These are phyloP conservation scores for Lichenostomus cassidix DNA, from an alignment of 2,113 vertebrate species.

Conservation along the genomic window DNA sequence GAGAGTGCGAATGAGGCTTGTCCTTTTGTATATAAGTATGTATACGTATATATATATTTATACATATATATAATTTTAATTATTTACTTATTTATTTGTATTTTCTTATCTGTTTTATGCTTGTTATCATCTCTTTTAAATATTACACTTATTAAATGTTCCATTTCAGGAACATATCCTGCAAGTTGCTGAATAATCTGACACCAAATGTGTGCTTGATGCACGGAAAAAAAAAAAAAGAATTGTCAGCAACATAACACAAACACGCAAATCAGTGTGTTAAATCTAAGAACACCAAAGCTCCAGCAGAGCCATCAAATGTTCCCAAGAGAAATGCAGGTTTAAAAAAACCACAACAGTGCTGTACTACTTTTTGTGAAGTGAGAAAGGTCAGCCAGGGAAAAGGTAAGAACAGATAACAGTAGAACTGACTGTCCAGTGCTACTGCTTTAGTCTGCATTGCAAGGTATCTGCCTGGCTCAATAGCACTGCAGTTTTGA, in stretches of 20 bases:
- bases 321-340: background rate
- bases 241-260: background rate
- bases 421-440: background rate
- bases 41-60: background rate
- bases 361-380: background rate
- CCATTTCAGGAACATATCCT: background rate
- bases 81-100: background rate
- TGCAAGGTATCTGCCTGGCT: background rate
- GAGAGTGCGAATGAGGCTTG: background rate
- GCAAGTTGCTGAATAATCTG: background rate
- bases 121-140: background rate
- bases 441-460: background rate
- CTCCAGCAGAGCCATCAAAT: background rate
- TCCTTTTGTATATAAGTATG: background rate
- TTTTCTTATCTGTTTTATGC: background rate
- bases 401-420: accelerated
- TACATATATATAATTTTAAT: too few relatives aligned
- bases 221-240: background rate
- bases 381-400: background rate
- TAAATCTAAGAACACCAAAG: background rate
- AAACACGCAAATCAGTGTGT: background rate
- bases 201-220: background rate
- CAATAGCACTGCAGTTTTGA: background rate
- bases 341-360: background rate
- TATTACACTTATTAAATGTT: background rate